Evolutionary conservation across 2,888 invertebrate species (phyloP), one percentile per base, ranked within the genome.

Genomic region (Lithosia quadra): DNA sequence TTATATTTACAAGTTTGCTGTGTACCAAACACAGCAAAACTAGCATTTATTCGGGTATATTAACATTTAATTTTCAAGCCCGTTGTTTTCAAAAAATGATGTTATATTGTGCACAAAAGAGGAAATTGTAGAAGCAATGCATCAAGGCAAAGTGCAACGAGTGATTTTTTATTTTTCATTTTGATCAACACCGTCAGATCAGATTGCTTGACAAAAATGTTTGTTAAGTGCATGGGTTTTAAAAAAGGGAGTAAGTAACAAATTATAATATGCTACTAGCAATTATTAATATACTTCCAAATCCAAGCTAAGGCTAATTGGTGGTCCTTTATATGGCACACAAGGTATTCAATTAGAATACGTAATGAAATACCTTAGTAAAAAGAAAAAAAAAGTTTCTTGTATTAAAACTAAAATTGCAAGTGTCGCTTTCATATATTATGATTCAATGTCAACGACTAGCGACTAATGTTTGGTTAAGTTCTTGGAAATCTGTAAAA

Each of bases 291-390:
- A 39, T 15, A 7, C 15, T 49, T n/a, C 18, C 49, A 49, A 49
- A 34, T 34, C 34, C 34, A 34, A 49, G 49, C 49, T 49, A 49
- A 7, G 49, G 49, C 49, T 49, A 49, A 49, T n/a, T n/a, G n/a
- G 49, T 49, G 49, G 49, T n/a, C 49, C 49, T 49, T 49, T 9
- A 49, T 49, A 49, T 49, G 49, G 49, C n/a, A n/a, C 49, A 49
- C 49, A 49, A 9, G 49, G 18, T 9, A 49, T 49, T n/a, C 9
- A 8, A 49, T n/a, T 49, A 49, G 9, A 2, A 49, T 49, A n/a
- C 18, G 8, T 49, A 49, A 49, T n/a, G 49, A n/a, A 49, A 9
- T 8, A 49, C 18, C 7, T 18, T 43, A 43, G 18, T 28, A 5
- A 28, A 28, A 18, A 15, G 36, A 9, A 34, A 34, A 36, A 36